A percentile compares a stretch with the other conserved stretches of the same genome.
phyloP scores from a whole-genome alignment of 2,113 vertebrate species.

The Tychaedon coryphoeus region DNA sequence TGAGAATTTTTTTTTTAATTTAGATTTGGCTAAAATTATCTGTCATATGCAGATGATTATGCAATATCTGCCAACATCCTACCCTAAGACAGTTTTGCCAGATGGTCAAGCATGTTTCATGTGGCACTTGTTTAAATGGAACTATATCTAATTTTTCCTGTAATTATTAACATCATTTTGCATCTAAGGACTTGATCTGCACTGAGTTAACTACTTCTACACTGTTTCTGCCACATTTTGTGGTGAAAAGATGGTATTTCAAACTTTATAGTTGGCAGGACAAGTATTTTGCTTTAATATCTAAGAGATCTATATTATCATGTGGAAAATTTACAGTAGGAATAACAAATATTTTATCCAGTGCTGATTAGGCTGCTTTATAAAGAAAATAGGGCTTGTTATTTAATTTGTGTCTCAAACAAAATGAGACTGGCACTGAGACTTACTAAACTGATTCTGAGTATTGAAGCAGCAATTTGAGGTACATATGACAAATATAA shows the following conservation, averaged over 20 bases:
- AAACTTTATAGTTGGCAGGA: neutral
- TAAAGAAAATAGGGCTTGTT: neutral
- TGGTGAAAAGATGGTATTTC: neutral
- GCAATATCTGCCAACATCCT: conserved; percentile 69
- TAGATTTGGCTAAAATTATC: conserved; percentile 72
- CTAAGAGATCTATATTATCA: neutral
- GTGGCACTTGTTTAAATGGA: conserved; percentile 71
- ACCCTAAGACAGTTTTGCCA: conserved; percentile 67
- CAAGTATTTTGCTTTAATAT: neutral
- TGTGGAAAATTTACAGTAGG: neutral
- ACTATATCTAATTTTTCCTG: conserved; percentile 58
- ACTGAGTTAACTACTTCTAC: neutral
- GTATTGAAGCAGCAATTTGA: neutral
- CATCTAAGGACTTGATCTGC: neutral
- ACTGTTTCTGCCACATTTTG: neutral
- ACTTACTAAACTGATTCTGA: neutral
- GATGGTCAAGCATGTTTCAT: conserved; percentile 69
- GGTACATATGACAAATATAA: neutral
- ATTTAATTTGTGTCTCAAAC: neutral
- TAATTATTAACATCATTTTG: conserved; percentile 59
- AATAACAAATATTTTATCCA: neutral
- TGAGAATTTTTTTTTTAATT: conserved; percentile 27
- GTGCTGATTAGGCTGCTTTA: neutral
- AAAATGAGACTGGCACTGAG: neutral
- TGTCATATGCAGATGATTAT: conserved; percentile 71